Evolutionary conservation across 2,113 vertebrate species (phyloP), one percentile per base, ranked within the genome.

Genomic region (Orthonyx spaldingii): DNA sequence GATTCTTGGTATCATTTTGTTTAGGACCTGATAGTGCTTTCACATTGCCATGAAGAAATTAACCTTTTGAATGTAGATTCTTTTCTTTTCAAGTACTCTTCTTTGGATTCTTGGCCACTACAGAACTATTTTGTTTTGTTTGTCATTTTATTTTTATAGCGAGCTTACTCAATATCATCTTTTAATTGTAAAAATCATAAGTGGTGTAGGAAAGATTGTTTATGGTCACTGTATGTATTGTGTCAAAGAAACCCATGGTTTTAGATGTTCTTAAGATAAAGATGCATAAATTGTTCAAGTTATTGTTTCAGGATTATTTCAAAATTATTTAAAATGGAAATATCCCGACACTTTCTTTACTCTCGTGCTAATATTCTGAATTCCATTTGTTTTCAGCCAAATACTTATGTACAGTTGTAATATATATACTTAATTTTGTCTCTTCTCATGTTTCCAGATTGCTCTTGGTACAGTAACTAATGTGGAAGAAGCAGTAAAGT

Each of bases 401-500:
- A 81, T 93, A n/a, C 61, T 96, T 77, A 65, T 42, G 14, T 91
- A 86, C 78, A 82, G 37, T 79, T 94, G 72, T 87, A 96, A 87
- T 41, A 46, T 68, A 69, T 84, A 95, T 28, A 49, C 92, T 97
- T 96, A 83, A 95, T 96, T 97, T 93, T 96, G 44, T 90, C 82
- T 83, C 78, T 94, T 44, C 96, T 97, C 65, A 71, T 65, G 16
- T 89, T 97, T 98, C 30, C 95, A 99, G 99, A 95, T 99, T 81
- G 98, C 99, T 80, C 98, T 99, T 76, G 99, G 99, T 92, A 99
- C 99, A 5, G 99, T 99, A 75, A 99, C 99, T 95, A 99, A 99
- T 37, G 98, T 99, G 96, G 99, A 99, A 94, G 99, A 99, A 98
- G 99, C 99, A 59, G 99, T 99, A 96, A 99, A 99, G 98, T 99